Evolutionary conservation across 2,113 vertebrate genomes (phyloP).

Genomic region (Erpornis zantholeuca): DNA sequence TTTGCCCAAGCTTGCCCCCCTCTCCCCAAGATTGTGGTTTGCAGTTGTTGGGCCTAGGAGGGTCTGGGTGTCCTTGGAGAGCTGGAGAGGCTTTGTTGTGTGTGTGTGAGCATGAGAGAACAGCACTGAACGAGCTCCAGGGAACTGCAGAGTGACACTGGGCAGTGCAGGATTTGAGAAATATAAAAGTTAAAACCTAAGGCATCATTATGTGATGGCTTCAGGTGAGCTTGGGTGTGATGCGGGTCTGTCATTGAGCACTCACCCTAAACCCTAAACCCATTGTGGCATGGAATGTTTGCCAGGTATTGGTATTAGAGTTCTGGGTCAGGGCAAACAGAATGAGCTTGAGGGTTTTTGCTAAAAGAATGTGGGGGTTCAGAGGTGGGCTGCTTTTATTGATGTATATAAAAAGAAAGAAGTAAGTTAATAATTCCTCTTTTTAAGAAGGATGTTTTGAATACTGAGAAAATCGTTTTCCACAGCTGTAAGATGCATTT

Average conservation of each 20-base stretch:
- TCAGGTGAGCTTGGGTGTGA: background rate
- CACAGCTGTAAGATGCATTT: conserved; percentile 55
- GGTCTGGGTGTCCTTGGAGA: too few relatives aligned
- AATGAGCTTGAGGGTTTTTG: background rate
- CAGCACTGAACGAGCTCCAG: too few relatives aligned
- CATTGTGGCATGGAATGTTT: background rate
- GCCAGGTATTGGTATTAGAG: background rate
- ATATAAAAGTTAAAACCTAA: too few relatives aligned
- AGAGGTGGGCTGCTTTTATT: background rate
- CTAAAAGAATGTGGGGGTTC: background rate
- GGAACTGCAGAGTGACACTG: too few relatives aligned
- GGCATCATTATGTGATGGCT: background rate
- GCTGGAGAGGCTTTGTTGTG: too few relatives aligned
- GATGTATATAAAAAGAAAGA: background rate
- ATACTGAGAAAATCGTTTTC: conserved; percentile 6
- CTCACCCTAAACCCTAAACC: background rate
- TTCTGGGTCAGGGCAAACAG: background rate
- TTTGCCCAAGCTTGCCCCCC: too few relatives aligned
- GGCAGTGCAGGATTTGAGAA: too few relatives aligned
- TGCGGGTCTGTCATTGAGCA: background rate
- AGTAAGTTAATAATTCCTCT: background rate
- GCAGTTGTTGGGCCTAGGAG: too few relatives aligned
- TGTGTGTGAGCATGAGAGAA: too few relatives aligned
- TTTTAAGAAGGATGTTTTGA: conserved; percentile 10
- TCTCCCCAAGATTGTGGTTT: too few relatives aligned